Conservation (phyloP, 2,888 invertebrate genomes). For the Pachydiplax longipennis region DNA sequence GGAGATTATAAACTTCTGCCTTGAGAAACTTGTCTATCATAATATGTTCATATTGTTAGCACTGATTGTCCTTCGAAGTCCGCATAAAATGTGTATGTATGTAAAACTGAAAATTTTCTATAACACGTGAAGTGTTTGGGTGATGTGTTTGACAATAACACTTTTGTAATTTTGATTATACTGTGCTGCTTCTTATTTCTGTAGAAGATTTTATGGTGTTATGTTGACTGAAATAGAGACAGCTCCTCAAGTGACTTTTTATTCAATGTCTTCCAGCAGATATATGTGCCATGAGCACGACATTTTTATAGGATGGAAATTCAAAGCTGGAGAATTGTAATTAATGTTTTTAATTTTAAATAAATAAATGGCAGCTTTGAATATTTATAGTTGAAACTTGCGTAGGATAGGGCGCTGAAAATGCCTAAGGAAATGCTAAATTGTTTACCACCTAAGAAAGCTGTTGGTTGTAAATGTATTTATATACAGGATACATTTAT, state of each 20-base stretch:
- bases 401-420: neutral
- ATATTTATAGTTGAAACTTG: neutral
- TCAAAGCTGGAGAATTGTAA: neutral
- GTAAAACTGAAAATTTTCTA: neutral
- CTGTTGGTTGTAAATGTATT: neutral
- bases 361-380: conserved; percentile 10
- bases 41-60: neutral
- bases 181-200: neutral
- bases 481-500: neutral
- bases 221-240: conserved; percentile 4
- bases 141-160: conserved; percentile 17
- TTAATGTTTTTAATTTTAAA: neutral
- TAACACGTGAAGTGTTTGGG: conserved; percentile 9
- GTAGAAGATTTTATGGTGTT: neutral
- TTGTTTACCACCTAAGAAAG: neutral
- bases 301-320: neutral
- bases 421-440: neutral
- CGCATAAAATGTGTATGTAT: neutral
- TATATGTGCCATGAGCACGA: neutral
- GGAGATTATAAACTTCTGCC: neutral
- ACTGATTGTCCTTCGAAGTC: neutral
- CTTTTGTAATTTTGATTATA: neutral
- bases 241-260: neutral
- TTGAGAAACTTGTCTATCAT: neutral
- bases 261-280: conserved; percentile 26